These are phyloP conservation scores for Acholoe squamosa DNA, from an alignment of 2,888 invertebrate species.

Conservation along the genomic window DNA sequence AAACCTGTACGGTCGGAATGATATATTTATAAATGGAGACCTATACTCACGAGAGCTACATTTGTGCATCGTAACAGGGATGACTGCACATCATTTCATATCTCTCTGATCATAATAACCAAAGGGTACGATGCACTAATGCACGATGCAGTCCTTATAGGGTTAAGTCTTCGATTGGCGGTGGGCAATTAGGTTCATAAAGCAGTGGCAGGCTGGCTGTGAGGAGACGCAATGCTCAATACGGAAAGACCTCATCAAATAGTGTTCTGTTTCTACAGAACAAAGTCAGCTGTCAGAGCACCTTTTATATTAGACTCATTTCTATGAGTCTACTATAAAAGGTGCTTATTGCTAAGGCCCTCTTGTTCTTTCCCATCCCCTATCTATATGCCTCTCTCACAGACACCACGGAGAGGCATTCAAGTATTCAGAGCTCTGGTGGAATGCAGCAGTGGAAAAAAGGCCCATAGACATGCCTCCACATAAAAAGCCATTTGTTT, in stretches of 20 bases:
- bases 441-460: not conserved
- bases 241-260: not conserved
- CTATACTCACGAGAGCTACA: too few species aligned
- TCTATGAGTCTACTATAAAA: not conserved
- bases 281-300: not conserved
- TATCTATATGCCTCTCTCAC: not conserved
- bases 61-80: too few species aligned
- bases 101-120: too few species aligned
- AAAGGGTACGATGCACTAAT: too few species aligned
- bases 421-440: slow-evolving; percentile 27
- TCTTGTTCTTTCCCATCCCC: not conserved
- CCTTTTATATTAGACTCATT: not conserved
- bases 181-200: slow-evolving; percentile 12
- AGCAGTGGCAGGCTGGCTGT: not conserved
- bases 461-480: not conserved
- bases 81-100: too few species aligned
- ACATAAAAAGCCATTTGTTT: slow-evolving; percentile 37
- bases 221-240: not conserved
- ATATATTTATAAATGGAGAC: too few species aligned
- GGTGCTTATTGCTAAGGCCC: not conserved
- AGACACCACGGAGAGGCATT: not conserved
- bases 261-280: not conserved
- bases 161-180: slow-evolving; percentile 15
- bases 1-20: too few species aligned
- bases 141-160: too few species aligned